phyloP scores from a whole-genome alignment of 2,888 invertebrate species.

The Gymnoscelis rufifasciata region DNA sequence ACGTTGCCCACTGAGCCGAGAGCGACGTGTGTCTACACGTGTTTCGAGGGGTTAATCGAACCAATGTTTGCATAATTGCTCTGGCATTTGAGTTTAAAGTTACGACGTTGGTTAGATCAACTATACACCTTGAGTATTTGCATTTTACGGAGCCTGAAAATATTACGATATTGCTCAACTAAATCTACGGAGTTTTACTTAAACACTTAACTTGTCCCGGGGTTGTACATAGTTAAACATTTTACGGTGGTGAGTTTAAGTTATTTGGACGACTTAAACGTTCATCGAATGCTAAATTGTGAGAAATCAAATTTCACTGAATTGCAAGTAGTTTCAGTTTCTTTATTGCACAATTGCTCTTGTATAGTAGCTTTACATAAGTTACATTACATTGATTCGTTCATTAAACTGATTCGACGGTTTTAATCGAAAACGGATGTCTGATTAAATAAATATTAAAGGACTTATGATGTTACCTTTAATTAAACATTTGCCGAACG shows the following conservation, averaged over 20 bases:
- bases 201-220: neutral
- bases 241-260: constrained; percentile 3
- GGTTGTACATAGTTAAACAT: constrained; percentile 11
- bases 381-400: neutral
- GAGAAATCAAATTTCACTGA: neutral
- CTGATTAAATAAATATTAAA: constrained; percentile 16
- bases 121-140: constrained; percentile 22
- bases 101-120: constrained; percentile 4
- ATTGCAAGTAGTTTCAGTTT: too few species aligned
- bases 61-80: constrained; percentile 36
- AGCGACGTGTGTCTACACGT: constrained; percentile 59
- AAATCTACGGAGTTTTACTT: constrained; percentile 8
- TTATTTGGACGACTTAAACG: constrained; percentile 1
- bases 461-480: constrained; percentile 32
- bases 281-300: neutral
- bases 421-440: constrained; percentile 21
- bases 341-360: neutral
- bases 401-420: constrained; percentile 5
- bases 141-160: constrained; percentile 14
- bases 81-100: constrained; percentile 28
- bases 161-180: constrained; percentile 13
- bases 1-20: constrained; percentile 69
- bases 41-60: constrained; percentile 43
- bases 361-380: neutral
- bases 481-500: constrained; percentile 63